phyloP scores from a whole-genome alignment of 2,113 vertebrate species.

The Tiliqua scincoides region DNA sequence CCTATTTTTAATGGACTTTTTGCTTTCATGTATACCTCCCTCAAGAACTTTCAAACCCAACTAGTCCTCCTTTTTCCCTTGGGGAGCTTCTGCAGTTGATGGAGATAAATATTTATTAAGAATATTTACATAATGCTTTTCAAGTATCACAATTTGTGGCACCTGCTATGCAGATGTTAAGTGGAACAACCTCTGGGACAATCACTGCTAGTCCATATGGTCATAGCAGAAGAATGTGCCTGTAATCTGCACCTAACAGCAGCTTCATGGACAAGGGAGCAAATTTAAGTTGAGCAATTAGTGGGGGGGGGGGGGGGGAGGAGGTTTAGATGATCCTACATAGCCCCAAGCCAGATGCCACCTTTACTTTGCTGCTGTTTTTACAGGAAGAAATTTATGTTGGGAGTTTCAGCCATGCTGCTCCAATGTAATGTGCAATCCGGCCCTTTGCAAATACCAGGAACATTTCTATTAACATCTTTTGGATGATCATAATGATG shows the following conservation, averaged over 20 bases:
- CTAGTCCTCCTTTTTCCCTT: background rate
- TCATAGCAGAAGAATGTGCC: background rate
- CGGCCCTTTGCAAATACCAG: no score
- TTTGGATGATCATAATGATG: fast-evolving
- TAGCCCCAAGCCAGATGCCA: no score
- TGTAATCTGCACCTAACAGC: background rate
- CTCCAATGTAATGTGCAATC: no score
- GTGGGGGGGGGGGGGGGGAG: background rate
- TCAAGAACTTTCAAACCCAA: no score
- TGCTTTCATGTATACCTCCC: background rate
- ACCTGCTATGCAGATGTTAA: background rate
- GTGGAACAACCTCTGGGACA: background rate
- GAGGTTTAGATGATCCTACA: background rate
- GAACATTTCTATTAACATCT: no score
- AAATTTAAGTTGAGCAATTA: background rate
- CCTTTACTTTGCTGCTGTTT: no score
- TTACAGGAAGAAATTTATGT: no score
- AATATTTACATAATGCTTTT: no score
- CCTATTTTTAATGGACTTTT: background rate
- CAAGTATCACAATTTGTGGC: background rate
- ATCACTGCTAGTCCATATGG: background rate
- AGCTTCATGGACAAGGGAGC: background rate
- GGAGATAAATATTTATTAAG: no score
- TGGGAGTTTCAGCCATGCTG: no score
- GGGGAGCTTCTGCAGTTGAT: background rate